A percentile compares a stretch with the other conserved stretches of the same genome.
Conservation (phyloP, 2,888 invertebrate genomes). For the Rotaria magnacalcarata region DNA sequence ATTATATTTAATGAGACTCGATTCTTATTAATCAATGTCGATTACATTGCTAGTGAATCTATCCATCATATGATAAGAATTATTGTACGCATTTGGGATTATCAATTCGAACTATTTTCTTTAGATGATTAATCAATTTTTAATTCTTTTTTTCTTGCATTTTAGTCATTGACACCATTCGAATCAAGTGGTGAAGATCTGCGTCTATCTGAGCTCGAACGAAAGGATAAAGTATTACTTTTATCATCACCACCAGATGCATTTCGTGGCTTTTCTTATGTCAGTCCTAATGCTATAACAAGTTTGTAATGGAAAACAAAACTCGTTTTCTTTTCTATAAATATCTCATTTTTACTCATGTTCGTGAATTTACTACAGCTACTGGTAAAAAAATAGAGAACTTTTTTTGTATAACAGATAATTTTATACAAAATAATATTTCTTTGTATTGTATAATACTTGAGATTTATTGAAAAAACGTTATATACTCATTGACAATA, state of each 20-base stretch:
- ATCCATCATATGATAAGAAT: neutral
- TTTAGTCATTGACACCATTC: neutral
- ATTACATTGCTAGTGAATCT: neutral
- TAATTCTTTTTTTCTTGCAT: neutral
- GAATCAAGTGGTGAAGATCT: neutral
- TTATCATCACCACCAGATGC: neutral
- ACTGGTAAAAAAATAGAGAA: neutral
- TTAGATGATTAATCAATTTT: neutral
- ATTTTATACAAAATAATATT: too few species aligned
- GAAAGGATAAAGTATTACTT: slow-evolving; percentile 2
- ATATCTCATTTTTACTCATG: too few species aligned
- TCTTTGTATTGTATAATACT: too few species aligned
- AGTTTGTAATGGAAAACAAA: neutral
- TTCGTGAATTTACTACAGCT: neutral
- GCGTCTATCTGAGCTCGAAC: neutral
- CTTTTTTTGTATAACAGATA: too few species aligned
- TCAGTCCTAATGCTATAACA: neutral
- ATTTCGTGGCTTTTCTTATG: slow-evolving; percentile 2
- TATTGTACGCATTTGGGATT: neutral
- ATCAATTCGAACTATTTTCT: neutral
- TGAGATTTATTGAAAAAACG: too few species aligned
- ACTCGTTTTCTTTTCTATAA: neutral
- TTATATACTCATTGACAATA: too few species aligned
- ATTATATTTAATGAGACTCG: too few species aligned
- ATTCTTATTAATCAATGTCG: neutral